Evolutionary conservation across 53 echinoderm and acorn worm species (phyloP).

Genomic region (Zoroaster sp.): DNA sequence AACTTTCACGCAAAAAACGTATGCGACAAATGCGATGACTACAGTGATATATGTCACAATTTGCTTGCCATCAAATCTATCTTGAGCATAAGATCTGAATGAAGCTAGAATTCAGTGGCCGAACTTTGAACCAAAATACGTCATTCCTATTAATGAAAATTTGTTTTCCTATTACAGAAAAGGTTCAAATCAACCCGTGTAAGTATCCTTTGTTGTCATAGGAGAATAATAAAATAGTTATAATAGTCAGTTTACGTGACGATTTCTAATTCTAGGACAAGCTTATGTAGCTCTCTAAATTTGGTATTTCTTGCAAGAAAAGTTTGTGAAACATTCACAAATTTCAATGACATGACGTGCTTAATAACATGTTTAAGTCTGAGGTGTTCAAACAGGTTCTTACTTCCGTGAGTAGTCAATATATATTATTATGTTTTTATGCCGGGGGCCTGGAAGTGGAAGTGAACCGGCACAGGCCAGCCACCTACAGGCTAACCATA

Average conservation of each 20-base stretch:
- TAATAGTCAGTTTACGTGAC: not conserved
- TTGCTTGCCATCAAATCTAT: not conserved
- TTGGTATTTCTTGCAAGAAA: no score
- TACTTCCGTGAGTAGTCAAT: not conserved
- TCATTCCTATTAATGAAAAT: not conserved
- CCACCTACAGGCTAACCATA: no score
- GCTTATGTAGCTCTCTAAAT: no score
- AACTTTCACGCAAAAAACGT: no score
- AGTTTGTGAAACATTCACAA: not conserved
- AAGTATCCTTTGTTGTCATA: not conserved
- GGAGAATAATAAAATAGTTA: not conserved
- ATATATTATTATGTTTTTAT: not conserved
- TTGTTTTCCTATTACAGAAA: not conserved
- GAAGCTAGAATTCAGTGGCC: no score
- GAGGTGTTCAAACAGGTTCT: not conserved
- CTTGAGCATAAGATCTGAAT: no score
- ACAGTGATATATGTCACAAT: not conserved
- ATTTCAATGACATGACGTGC: not conserved
- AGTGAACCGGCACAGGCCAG: no score
- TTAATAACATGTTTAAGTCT: not conserved
- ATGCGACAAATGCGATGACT: no score
- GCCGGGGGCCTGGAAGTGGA: no score
- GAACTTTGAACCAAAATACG: not conserved
- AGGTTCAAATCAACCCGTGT: not conserved
- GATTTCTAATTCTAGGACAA: not conserved